Evolutionary conservation across 2,888 invertebrate genomes (phyloP).

Genomic region (Lycaena phlaeas): DNA sequence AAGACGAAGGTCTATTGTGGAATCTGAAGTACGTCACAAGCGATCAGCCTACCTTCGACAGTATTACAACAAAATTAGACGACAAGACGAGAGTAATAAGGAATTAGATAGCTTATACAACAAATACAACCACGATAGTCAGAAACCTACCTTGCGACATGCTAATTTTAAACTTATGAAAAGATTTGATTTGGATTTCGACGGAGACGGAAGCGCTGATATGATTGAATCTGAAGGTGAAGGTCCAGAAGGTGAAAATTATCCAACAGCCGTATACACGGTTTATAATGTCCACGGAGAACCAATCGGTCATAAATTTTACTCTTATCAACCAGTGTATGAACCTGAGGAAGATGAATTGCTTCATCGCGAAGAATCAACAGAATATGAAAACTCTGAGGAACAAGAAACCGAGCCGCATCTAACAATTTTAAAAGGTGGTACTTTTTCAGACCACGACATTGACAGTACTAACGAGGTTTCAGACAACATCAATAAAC

Average conservation of each 20-base stretch:
- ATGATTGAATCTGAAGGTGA: constrained; percentile 32
- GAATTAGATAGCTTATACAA: constrained; percentile 48
- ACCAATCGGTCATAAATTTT: constrained; percentile 59
- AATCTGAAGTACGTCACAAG: constrained; percentile 48
- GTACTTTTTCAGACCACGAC: constrained; percentile 43
- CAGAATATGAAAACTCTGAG: constrained; percentile 43
- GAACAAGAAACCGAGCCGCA: constrained; percentile 42
- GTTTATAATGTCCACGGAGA: constrained; percentile 64
- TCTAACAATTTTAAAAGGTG: constrained; percentile 59
- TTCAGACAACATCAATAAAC: constrained; percentile 44
- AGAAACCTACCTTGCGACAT: constrained; percentile 58
- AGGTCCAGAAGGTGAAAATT: constrained; percentile 37
- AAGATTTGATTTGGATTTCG: constrained; percentile 48
- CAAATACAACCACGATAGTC: constrained; percentile 55
- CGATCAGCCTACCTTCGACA: constrained; percentile 54
- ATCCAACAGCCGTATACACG: constrained; percentile 59
- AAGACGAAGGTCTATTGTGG: constrained; percentile 70
- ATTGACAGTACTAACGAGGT: constrained; percentile 26
- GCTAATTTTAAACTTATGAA: constrained; percentile 65
- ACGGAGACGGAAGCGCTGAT: constrained; percentile 33
- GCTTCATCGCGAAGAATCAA: constrained; percentile 37
- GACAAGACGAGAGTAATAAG: constrained; percentile 39
- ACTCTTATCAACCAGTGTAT: constrained; percentile 63
- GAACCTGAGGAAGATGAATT: constrained; percentile 57
- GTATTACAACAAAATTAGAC: constrained; percentile 49